Evolutionary conservation across 1,140 invertebrate species (phyloP), one percentile per base, ranked within the genome.

Genomic region (Orius insidiosus): DNA sequence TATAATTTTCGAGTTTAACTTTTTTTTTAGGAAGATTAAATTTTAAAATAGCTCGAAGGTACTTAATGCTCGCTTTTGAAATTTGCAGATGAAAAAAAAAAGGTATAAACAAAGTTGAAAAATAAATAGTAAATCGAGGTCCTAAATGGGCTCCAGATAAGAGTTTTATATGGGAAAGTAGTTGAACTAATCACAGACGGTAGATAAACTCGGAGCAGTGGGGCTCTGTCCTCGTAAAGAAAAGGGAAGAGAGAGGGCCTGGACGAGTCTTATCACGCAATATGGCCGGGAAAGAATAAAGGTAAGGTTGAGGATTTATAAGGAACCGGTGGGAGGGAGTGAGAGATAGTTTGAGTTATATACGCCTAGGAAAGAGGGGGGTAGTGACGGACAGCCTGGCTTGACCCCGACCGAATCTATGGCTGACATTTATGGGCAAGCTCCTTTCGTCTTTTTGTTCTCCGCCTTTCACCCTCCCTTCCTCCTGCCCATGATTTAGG

Each of bases 271-370:
- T 46, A 46, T 46, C 45, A 46, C 34, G 45, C 45, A 46, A 46
- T 46, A 46, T 46, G 45, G 45, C 45, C 13, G 15, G 5, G 35
- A 24, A 46, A 37, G 45, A 46, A 46, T 46, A 46, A 46, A 46
- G 45, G 45, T 46, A 43, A 43, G 41, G 31, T 30, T 30, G 31
- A 43, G 41, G 41, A 43, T 43, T 43, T 43, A 43, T 43, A 43
- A 43, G 41, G 41, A 30, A 43, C 19, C 13, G 16, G 18, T 13
- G 18, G 18, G 16, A 40, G 41, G 41, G 24, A n/a, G 33, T 37
- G 18, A 16, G 16, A 46, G 45, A 46, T 46, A 46, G 45, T 46
- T 46, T 46, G 45, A 46, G 45, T 46, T 46, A 46, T 46, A 46
- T 16, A 30, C 31, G 41, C 41, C 19, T 9, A 30, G 41, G 41